Base-by-base conservation (phyloP, 1,140 invertebrate species). In the Zophobas morio region DNA sequence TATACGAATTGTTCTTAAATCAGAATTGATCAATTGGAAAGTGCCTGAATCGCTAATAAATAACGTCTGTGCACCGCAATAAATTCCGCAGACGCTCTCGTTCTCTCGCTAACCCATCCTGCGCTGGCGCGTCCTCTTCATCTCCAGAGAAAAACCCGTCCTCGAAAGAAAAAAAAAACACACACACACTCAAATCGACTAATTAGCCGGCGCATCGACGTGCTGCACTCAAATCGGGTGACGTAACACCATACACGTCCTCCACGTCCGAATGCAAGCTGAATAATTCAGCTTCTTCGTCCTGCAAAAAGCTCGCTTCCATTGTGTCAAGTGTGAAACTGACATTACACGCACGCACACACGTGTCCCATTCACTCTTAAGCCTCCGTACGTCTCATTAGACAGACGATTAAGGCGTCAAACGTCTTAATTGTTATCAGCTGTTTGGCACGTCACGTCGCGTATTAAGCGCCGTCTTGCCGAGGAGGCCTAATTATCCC, bases 351-450 rank as follows among this genome's bases (percentile, higher is more conserved):
- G 51, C 51, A 53, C 47, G 49, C 42, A 76, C 60, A 60, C 54
- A 70, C 74, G 51, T 76, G 47, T 51, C 74, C 42, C 53, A 66
- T 70, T 76, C 74, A 53, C 74, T 76, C 49, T 76, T 66, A 74
- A 70, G 46, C 66, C 56, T 57, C 60, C 53, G 74, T 76, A 53
- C 60, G 51, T 66, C 74, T 76, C 74, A 76, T 76, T 76, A 76
- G 74, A 66, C 74, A 37, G 66, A 63, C 74, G 74, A 76, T 76
- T 76, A 76, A 76, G 74, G 37, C 54, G 74, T 76, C 74, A 76
- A 76, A 57, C 39, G 60, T 76, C 74, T 76, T 76, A 76, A 76
- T 76, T 76, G 74, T 66, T 66, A 76, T 76, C 74, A 76, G 74
- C 74, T 76, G 74, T 76, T 76, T 57, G 60, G 66, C 60, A 76